Percentiles rank a stretch among this genome's conserved stretches.
Evolutionary conservation across 2,797 vertebrate genomes (phyloP).

Genomic region (Semaprochilodus insignis): DNA sequence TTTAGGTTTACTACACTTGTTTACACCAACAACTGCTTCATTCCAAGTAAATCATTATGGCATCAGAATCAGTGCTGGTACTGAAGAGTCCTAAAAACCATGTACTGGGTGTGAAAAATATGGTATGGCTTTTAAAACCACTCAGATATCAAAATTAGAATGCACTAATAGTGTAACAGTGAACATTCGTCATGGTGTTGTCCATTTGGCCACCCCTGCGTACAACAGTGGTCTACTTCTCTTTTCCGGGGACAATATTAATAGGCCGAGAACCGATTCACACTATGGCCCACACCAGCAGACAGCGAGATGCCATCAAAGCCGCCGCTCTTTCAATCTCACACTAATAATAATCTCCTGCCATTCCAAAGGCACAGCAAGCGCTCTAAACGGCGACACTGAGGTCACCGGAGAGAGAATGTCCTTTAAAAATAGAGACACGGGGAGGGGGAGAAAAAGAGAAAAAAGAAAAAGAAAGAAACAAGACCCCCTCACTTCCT

Average conservation of each 20-base stretch:
- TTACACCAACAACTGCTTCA: no score
- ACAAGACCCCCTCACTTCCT: conserved; percentile 48
- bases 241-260: neutral
- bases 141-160: no score
- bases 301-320: conserved; percentile 37
- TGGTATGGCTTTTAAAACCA: no score
- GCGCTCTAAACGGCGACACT: conserved; percentile 65
- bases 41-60: no score
- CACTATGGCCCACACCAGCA: neutral
- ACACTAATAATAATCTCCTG: conserved; percentile 64
- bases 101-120: no score
- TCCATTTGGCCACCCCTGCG: no score
- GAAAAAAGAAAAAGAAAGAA: conserved; percentile 32
- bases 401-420: conserved; percentile 64
- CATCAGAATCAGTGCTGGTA: no score
- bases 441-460: neutral
- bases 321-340: conserved; percentile 5
- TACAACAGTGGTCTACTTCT: neutral
- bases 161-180: no score
- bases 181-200: no score
- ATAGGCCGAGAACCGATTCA: conserved; percentile 19
- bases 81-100: no score
- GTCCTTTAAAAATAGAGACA: conserved; percentile 77
- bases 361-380: conserved; percentile 69
- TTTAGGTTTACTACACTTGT: no score